Evolutionary conservation across 2,113 vertebrate species (phyloP).

Genomic region (Nothoprocta pentlandii): DNA sequence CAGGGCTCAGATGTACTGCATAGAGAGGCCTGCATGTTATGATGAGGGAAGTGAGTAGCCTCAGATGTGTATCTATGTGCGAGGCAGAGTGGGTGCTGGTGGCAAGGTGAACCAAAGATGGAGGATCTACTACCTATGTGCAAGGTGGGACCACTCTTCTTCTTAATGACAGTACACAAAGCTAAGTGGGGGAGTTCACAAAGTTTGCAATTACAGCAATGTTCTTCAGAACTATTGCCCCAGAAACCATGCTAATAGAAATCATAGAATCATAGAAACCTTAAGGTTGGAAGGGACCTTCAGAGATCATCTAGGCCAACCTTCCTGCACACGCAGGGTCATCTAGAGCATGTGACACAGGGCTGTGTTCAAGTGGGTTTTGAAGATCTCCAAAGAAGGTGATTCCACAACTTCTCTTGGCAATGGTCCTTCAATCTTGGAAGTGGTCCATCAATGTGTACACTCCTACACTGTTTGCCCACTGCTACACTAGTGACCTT

Average conservation of each 20-base stretch:
- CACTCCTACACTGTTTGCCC: background rate
- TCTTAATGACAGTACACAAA: background rate
- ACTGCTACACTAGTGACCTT: background rate
- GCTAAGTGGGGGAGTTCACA: background rate
- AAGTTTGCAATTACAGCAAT: background rate
- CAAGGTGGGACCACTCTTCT: background rate
- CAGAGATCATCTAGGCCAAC: too few relatives aligned
- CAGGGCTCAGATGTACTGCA: fast-evolving
- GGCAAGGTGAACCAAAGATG: background rate
- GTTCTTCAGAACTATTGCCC: background rate
- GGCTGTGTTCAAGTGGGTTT: too few relatives aligned
- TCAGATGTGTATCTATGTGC: background rate
- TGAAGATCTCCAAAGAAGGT: too few relatives aligned
- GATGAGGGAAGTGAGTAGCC: background rate
- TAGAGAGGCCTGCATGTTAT: background rate
- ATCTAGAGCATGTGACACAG: too few relatives aligned
- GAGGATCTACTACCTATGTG: background rate
- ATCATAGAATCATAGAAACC: background rate
- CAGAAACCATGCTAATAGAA: background rate
- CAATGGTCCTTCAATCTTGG: too few relatives aligned
- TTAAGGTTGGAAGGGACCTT: too few relatives aligned
- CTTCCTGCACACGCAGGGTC: too few relatives aligned
- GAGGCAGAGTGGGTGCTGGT: background rate
- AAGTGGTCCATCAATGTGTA: background rate
- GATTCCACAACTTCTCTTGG: too few relatives aligned